Base-by-base conservation (phyloP, 1,140 invertebrate genomes). In the Drosophila hydei region DNA sequence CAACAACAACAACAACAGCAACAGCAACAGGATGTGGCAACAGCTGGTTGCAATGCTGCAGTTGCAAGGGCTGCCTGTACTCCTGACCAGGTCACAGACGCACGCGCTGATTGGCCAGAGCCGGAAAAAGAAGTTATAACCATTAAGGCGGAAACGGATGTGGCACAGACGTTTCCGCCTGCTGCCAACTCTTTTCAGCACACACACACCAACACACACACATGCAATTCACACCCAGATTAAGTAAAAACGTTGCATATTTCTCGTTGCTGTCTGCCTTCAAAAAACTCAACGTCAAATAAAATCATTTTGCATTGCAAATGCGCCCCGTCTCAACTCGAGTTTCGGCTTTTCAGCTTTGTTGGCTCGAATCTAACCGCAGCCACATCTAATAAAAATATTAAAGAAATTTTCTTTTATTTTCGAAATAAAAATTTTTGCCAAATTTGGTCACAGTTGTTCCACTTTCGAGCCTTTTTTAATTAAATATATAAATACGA, bases 121-220 rank as follows among this genome's bases (percentile, higher is more conserved):
- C 81, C 80, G 81, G 80, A 87, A 84, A 80, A 84, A 84, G 81
- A 84, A 84, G 81, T 84, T 84, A 85, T 84, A 84, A 87, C 79
- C 79, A 81, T 81, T 79, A 81, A 81, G 79, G 79, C 79, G 79
- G 79, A 84, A 85, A 79, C 79, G 79, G 79, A 84, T 84, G 79
- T 84, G 79, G 79, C 79, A 84, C 79, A 84, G 79, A 84, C 79
- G 80, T 79, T 84, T 84, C 79, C 80, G 79, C 43, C 38, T 27
- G 42, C 40, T 76, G 48, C 50, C 67, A 70, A 52, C 67, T 69
- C 67, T 69, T 36, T 30, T 21, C 19, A 6, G 6, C 19, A 6
- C 42, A 33, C 30, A 21, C 43, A 21, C n/a, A 19, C 16, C 8
- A 40, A 33, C 23, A 25, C 16, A 45, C 9, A 27, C 16, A 27